Conservation (phyloP, 1,140 invertebrate genomes). For the Hyles vespertilio region DNA sequence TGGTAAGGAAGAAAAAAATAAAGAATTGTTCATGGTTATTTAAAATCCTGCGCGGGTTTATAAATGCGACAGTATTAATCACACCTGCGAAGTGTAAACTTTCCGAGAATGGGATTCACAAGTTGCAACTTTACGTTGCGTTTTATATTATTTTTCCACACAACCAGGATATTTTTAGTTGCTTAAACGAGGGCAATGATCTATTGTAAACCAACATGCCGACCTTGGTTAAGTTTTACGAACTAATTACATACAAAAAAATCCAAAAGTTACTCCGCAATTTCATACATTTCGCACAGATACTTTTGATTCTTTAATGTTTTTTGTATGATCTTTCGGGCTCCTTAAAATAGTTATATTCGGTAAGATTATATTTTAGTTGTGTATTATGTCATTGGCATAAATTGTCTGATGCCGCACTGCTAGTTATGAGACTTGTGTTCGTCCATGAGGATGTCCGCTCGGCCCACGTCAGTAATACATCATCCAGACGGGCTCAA, state of each 20-base stretch:
- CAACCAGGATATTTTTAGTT: slow-evolving; percentile 25
- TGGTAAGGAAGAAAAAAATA: no score
- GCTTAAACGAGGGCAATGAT: slow-evolving; percentile 19
- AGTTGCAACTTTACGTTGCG: slow-evolving; percentile 12
- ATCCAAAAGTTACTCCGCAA: no score
- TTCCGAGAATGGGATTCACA: slow-evolving; percentile 18
- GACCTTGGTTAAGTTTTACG: no score
- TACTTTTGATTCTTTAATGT: no score
- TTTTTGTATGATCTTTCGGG: no score
- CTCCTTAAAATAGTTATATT: background rate
- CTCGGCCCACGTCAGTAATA: slow-evolving; percentile 43
- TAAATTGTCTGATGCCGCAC: slow-evolving; percentile 48
- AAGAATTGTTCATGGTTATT: no score
- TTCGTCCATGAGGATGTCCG: slow-evolving; percentile 65
- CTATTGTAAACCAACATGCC: background rate
- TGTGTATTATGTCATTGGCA: slow-evolving; percentile 40
- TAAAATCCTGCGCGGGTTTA: slow-evolving; percentile 2
- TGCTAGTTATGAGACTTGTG: slow-evolving; percentile 48
- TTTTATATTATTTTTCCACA: slow-evolving; percentile 32
- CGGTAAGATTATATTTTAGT: background rate
- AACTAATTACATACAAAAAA: no score
- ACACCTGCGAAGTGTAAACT: slow-evolving; percentile 2
- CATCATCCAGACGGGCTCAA: slow-evolving; percentile 21
- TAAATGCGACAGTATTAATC: slow-evolving; percentile 21
- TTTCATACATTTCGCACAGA: no score